Evolutionary conservation across 2,113 vertebrate genomes (phyloP).

Genomic region (Lepidothrix coronata): DNA sequence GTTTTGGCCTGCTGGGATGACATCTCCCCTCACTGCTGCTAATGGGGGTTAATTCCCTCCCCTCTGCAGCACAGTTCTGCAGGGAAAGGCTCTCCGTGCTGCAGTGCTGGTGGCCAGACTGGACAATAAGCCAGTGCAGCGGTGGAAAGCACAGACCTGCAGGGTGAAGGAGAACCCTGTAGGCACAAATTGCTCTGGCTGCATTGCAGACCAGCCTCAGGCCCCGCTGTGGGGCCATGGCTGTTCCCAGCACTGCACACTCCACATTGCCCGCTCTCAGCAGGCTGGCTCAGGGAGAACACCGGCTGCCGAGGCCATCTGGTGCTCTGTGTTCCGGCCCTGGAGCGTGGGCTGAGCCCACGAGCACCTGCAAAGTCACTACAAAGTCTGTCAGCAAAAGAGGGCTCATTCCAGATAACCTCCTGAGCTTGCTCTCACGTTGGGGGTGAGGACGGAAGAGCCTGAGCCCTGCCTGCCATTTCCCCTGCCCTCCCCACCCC

Average conservation of each 20-base stretch:
- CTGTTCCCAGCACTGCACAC: neutral
- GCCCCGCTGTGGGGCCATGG: rapidly evolving
- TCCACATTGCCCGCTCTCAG: neutral
- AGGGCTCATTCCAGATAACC: rapidly evolving
- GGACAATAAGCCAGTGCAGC: neutral
- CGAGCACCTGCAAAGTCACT: neutral
- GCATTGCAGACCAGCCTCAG: too few relatives aligned
- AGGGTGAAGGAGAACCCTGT: neutral
- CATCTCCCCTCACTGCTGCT: neutral
- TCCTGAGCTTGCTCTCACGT: rapidly evolving
- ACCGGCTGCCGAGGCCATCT: rapidly evolving
- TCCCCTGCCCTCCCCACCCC: neutral
- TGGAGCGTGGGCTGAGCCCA: rapidly evolving
- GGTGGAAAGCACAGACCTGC: neutral
- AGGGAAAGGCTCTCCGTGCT: neutral
- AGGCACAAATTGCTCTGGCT: neutral
- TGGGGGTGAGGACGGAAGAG: rapidly evolving
- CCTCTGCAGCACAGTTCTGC: neutral
- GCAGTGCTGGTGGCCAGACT: too few relatives aligned
- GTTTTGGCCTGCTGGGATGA: neutral
- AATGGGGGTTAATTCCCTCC: neutral
- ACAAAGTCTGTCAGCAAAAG: neutral
- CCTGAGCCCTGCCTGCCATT: rapidly evolving
- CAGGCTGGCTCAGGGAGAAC: neutral
- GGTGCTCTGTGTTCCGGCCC: rapidly evolving